Base-by-base conservation (phyloP, 2,888 invertebrate genomes). In the Leucophenga maculata region DNA sequence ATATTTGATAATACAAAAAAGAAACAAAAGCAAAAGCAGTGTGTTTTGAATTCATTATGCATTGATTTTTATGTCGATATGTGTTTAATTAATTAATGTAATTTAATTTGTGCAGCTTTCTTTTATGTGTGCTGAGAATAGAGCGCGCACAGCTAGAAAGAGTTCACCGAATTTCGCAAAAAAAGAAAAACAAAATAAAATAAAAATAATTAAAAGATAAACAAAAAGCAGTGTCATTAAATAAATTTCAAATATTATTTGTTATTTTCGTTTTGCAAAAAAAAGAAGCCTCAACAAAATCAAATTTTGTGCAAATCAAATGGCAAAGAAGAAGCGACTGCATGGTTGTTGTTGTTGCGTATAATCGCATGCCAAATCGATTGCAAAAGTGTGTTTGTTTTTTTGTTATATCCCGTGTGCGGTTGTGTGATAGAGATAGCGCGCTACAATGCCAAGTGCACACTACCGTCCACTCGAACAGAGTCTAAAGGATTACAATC, bases 361-460 rank as follows among this genome's bases (percentile, higher is more conserved):
- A 54, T 31, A 50, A 16, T 50, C 50, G 44, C 48, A 46, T 20
- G 50, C 20, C 48, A 52, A 39, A 39, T 39, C 39, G 39, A 11
- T 57, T 57, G 11, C 39, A 11, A 39, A 8, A 39, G 39, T 39
- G 39, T 39, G 39, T 39, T 26, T 4, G 26, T 26, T 26, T 26
- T 26, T 2, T 26, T 26, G 26, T 26, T 26, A 26, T 26, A 3
- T 4, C 26, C 4, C 26, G 26, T 26, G 39, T 39, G 39, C 39
- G 39, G n/a, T n/a, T 39, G 39, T 11, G 39, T 8, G 39, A 39
- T 6, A 39, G 39, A 39, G 39, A 39, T 39, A 39, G 39, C 26
- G 26, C 26, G 26, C 6, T 67, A 76, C 62, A 70, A 80, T 80
- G 80, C 78, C 80, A 67, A 80, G 84, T 74, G 84, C 80, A 69